Base-by-base conservation (phyloP, 2,113 vertebrate genomes). In the Varanus salvator region DNA sequence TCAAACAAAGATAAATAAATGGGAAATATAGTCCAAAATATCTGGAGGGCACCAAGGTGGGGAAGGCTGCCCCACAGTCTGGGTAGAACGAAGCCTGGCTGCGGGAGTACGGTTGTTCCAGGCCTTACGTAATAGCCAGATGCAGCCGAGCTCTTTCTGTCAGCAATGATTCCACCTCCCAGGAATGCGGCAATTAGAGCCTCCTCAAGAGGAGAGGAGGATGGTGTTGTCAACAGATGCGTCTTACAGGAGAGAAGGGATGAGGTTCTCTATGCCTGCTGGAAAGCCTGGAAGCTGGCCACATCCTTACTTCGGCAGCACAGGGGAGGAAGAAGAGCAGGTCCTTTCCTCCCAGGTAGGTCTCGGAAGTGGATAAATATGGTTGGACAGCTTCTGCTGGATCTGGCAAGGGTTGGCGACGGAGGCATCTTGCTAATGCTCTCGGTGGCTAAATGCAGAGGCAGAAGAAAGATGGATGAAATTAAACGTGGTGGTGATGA, bases 101-200 rank as follows among this genome's bases (percentile, higher is more conserved):
- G 6, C 14, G n/a, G 23, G 21, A 64, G 38, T 25, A 4, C 60
- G 21, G 66, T 48, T 69, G 27, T 9, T 44, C 19, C 57, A 14
- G 57, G 23, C 6, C n/a, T 38, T 34, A n/a, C 12, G 4, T 75
- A n/a, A 75, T 75, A 31, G n/a, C 29, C 15, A 75, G 68, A 25
- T 9, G 68, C 9, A 0, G 68, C 27, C 0, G 8, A 77, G 48
- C 31, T 5, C 48, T 71, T 72, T 66, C 50, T 44, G 2, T 8
- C 7, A 64, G 9, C 50, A 0, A 21, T 93, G 92, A 91, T 54
- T 86, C 93, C 80, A 94, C 84, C 7, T 2, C 81, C 8, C 12
- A 0, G 82, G 81, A 48, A 92, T 14, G 91, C 8, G 84, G 81
- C 91, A 89, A 84, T 87, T 86, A 81, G 34, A 0, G 38, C 38